These are phyloP conservation scores for Eunapius fragilis DNA, from an alignment of 37 sponge, comb jelly and placozoan species.

Conservation along the genomic window DNA sequence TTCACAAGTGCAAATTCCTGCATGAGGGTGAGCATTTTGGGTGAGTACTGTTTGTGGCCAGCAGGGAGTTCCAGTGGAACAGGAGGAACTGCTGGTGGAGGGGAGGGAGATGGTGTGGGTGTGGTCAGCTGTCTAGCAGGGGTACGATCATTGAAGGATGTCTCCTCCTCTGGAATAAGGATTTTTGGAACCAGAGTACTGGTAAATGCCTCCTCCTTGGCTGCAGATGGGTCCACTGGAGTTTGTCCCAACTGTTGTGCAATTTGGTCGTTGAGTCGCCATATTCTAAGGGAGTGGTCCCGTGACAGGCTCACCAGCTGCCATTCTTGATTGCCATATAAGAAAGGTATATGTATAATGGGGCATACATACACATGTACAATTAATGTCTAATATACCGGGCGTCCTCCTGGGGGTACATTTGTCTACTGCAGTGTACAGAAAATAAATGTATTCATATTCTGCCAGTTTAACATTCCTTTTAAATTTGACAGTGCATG, in stretches of 20 bases:
- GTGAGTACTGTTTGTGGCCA: constrained; percentile 3
- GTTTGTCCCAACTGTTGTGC: constrained; percentile 20
- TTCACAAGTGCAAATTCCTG: constrained; percentile 66
- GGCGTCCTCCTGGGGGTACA: too few relatives aligned
- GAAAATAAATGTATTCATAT: too few relatives aligned
- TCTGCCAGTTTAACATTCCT: too few relatives aligned
- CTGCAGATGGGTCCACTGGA: not conserved
- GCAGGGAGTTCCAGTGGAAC: not conserved
- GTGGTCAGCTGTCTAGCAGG: not conserved
- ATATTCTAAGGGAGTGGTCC: constrained; percentile 56
- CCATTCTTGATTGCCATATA: constrained; percentile 9
- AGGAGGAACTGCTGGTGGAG: constrained; percentile 1
- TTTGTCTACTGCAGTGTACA: too few relatives aligned
- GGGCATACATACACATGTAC: not conserved
- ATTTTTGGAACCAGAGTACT: not conserved
- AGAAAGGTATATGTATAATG: too few relatives aligned
- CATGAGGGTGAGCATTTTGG: constrained; percentile 21
- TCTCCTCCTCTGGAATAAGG: not conserved
- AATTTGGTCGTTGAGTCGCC: constrained; percentile 52
- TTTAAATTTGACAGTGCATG: too few relatives aligned
- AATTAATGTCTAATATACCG: not conserved
- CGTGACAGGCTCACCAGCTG: constrained; percentile 60
- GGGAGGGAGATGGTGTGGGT: not conserved
- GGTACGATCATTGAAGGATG: not conserved
- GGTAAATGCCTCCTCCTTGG: not conserved